Evolutionary conservation across 1,140 invertebrate species (phyloP).

Genomic region (Anoplolepis gracilipes): DNA sequence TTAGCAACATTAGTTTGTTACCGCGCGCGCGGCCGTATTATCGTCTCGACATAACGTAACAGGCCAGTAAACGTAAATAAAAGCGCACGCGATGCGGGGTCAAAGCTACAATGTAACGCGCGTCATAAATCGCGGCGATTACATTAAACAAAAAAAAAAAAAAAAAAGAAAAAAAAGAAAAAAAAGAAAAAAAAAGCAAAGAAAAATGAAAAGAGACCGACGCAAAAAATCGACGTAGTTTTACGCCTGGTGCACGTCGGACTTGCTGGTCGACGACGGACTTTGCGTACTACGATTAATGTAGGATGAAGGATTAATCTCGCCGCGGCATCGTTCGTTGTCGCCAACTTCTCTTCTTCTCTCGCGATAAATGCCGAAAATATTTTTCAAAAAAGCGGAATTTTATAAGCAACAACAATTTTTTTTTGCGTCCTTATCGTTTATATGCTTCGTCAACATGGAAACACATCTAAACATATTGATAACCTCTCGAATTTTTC

Average conservation of each 20-base stretch:
- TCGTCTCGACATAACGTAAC: background rate
- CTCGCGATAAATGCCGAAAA: constrained; percentile 23
- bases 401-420: constrained; percentile 35
- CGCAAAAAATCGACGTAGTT: constrained; percentile 3
- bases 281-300: constrained; percentile 26
- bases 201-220: too few species aligned
- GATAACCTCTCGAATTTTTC: constrained; percentile 25
- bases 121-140: constrained; percentile 52
- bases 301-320: constrained; percentile 21
- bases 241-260: background rate
- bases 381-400: constrained; percentile 60
- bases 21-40: constrained; percentile 4
- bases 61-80: constrained; percentile 38
- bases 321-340: background rate
- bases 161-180: background rate
- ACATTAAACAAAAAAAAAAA: constrained; percentile 43
- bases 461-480: constrained; percentile 22
- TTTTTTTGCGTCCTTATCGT: constrained; percentile 55
- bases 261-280: background rate
- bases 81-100: constrained; percentile 43
- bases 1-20: constrained; percentile 51
- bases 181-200: constrained; percentile 1
- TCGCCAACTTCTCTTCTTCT: background rate
- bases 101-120: constrained; percentile 45
- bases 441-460: background rate